Base-by-base conservation (phyloP, 2,888 invertebrate species). In the Strigamia transsilvanica region DNA sequence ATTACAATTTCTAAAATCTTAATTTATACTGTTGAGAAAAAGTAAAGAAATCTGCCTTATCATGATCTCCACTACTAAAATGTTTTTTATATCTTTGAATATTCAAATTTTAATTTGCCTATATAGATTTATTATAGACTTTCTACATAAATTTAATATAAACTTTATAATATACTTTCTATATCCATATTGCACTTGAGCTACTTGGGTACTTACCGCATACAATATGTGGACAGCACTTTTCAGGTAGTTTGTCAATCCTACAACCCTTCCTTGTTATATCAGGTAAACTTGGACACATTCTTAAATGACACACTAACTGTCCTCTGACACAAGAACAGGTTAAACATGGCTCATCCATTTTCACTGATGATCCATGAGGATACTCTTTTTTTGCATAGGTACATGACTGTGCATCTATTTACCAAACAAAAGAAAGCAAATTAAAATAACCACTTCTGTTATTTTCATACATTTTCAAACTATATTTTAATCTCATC, bases 281-380 rank as follows among this genome's bases (percentile, higher is more conserved):
- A 12, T 66, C 61, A 12, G 61, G 61, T 66, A 66, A 66, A 66
- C n/a, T 66, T 23, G 61, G 61, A 23, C 61, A 66, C 61, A 66
- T 66, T 66, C 61, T 66, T 66, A 66, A 66, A 21, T 66, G 61
- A 66, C 61, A 66, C 2, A 66, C 61, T 23, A 66, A 66, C 18
- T 66, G 61, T 12, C 61, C 61, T 21, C 61, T 18, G 7, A 3
- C 21, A 12, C 61, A 66, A 18, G 23, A 66, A 66, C 61, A 66
- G 21, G 61, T 23, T 23, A 66, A 66, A 66, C 61, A 66, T 23
- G 61, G 61, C 23, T 66, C 61, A 21, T 66, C 61, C 61, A 66
- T 66, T 66, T 66, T 66, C 61, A 66, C 61, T 12, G 61, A 18
- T 21, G 61, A 66, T 66, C 61, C 61, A 66, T 18, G 61, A 7